These are phyloP conservation scores for Capitella teleta DNA, from an alignment of 1,140 invertebrate species.

Conservation along the genomic window DNA sequence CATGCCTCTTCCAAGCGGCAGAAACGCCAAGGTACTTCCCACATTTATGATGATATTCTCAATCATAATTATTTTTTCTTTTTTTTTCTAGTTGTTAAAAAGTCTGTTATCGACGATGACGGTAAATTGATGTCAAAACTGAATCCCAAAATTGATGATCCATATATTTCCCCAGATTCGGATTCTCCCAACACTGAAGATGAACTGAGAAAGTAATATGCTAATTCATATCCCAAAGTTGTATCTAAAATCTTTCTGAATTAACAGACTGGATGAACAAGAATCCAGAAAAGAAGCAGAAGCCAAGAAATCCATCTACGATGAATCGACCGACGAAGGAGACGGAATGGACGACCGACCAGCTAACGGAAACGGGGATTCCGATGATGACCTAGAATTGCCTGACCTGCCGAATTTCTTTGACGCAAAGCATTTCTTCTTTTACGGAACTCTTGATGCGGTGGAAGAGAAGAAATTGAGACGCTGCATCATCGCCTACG, in stretches of 20 bases:
- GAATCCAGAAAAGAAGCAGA: neutral
- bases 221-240: neutral
- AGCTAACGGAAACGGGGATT: conserved; percentile 8
- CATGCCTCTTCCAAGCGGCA: too few species aligned
- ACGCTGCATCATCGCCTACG: conserved; percentile 35
- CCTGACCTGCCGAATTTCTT: conserved; percentile 40
- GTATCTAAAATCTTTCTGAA: neutral
- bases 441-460: conserved; percentile 32
- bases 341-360: conserved; percentile 1
- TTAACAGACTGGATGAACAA: neutral
- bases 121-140: too few species aligned
- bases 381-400: conserved; percentile 22
- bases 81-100: too few species aligned
- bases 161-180: too few species aligned
- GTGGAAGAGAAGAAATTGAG: conserved; percentile 21
- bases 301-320: neutral
- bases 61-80: too few species aligned
- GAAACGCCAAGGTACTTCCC: too few species aligned
- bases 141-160: too few species aligned
- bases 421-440: conserved; percentile 33
- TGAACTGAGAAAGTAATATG: neutral
- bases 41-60: too few species aligned
- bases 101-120: too few species aligned
- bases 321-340: conserved; percentile 1
- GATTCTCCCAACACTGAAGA: too few species aligned